Evolutionary conservation across 2,888 invertebrate genomes (phyloP).

Genomic region (Ectobius pallidus): DNA sequence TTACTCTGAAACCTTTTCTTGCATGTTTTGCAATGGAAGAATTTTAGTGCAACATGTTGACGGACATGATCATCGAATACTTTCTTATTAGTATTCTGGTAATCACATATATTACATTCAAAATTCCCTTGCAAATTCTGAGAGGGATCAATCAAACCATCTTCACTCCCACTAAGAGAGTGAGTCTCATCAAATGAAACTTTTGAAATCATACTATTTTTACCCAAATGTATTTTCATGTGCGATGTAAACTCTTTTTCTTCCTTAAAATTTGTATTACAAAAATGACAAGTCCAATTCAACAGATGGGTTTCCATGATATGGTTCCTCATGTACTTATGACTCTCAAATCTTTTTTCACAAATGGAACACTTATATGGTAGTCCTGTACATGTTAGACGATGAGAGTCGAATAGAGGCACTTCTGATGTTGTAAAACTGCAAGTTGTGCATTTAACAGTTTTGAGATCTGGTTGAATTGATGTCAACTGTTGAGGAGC

Average conservation of each 20-base stretch:
- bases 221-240: conserved; percentile 38
- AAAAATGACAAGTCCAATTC: conserved; percentile 42
- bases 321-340: conserved; percentile 37
- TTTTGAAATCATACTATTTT: neutral
- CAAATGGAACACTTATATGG: conserved; percentile 48
- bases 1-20: conserved; percentile 32
- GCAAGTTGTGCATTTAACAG: conserved; percentile 56
- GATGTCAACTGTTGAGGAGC: neutral
- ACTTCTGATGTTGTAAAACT: conserved; percentile 57
- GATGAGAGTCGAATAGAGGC: conserved; percentile 55
- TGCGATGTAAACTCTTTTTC: conserved; percentile 42
- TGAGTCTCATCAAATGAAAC: neutral
- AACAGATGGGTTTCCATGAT: conserved; percentile 39
- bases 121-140: conserved; percentile 17
- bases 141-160: neutral
- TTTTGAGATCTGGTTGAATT: conserved; percentile 40
- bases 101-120: conserved; percentile 41
- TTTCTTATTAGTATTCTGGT: conserved; percentile 29
- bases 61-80: conserved; percentile 36
- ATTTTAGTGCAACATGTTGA: conserved; percentile 38
- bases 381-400: conserved; percentile 52
- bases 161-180: neutral
- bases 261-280: conserved; percentile 39
- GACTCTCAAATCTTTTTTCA: conserved; percentile 36
- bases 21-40: conserved; percentile 39